Percentiles rank a stretch among this genome's conserved stretches.
phyloP scores from a whole-genome alignment of 2,113 vertebrate species.

The Psittacara wagleri region DNA sequence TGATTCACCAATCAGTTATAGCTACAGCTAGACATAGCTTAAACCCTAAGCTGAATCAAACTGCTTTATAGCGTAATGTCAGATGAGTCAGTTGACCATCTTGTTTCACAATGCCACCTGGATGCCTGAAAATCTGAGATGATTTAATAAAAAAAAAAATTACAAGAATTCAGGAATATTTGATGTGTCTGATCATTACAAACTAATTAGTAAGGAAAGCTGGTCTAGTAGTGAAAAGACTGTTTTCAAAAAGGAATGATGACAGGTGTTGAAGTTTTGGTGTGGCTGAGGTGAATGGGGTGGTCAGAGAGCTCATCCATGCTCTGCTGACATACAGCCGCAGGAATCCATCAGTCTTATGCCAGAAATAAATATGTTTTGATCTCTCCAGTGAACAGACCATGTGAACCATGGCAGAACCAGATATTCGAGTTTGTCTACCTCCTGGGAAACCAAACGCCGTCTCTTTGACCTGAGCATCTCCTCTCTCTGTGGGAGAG shows the following conservation, averaged over 20 bases:
- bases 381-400: background rate
- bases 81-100: background rate
- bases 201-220: background rate
- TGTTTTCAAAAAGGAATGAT: background rate
- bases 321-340: background rate
- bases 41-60: background rate
- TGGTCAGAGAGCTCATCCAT: background rate
- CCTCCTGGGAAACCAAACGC: background rate
- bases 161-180: background rate
- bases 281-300: accelerated
- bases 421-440: background rate
- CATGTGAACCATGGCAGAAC: background rate
- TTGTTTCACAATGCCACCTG: background rate
- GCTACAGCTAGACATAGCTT: background rate
- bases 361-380: background rate
- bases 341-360: background rate
- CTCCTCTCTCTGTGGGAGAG: background rate
- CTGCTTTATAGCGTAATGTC: background rate
- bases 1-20: accelerated
- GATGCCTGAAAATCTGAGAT: background rate
- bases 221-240: background rate
- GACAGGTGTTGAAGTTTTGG: background rate
- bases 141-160: background rate
- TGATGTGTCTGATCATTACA: background rate
- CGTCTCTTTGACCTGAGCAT: accelerated